Evolutionary conservation across 2,113 vertebrate species (phyloP).

Genomic region (Stictonetta naevosa): DNA sequence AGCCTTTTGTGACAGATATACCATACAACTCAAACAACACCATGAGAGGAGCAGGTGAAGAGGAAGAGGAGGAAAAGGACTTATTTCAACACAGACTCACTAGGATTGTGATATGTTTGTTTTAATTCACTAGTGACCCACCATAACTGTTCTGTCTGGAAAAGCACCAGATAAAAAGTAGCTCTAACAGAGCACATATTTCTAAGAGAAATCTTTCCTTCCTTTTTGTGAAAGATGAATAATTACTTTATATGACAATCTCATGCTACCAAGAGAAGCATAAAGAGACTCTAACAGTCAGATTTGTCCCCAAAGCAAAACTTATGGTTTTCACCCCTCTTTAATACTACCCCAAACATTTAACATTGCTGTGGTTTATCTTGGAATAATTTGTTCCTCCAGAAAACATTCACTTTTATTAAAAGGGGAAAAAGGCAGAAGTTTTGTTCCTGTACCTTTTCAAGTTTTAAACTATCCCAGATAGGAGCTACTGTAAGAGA

Average conservation of each 20-base stretch:
- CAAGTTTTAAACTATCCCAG: background rate
- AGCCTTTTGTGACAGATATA: background rate
- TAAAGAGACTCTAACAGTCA: background rate
- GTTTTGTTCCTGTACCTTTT: background rate
- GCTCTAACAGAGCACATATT: background rate
- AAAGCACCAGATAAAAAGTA: slow-evolving; percentile 1
- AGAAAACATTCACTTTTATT: background rate
- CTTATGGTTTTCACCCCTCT: background rate
- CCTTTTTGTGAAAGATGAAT: background rate
- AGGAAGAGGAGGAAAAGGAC: background rate
- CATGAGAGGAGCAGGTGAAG: background rate
- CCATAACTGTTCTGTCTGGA: background rate
- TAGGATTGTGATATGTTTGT: background rate
- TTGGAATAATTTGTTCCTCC: background rate
- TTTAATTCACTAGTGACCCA: background rate
- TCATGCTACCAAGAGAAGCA: background rate
- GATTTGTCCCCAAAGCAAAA: background rate
- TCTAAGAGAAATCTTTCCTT: background rate
- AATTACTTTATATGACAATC: background rate
- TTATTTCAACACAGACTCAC: background rate
- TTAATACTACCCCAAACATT: background rate
- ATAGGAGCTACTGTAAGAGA: background rate
- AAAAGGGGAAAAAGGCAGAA: background rate
- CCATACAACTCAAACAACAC: background rate
- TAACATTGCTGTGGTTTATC: background rate